phyloP scores from a whole-genome alignment of 2,113 vertebrate genomes.

The Lontra canadensis region DNA sequence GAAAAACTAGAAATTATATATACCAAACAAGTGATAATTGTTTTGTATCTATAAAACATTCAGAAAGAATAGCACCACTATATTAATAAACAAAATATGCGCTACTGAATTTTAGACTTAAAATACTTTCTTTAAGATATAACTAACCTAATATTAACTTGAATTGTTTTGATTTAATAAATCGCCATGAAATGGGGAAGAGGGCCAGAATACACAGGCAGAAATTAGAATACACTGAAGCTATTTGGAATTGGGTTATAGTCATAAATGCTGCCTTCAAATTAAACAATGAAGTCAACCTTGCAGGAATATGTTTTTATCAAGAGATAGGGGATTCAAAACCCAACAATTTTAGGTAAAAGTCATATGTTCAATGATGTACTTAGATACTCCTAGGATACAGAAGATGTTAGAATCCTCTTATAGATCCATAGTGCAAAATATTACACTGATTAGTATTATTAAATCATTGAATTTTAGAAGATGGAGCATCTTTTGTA shows the following conservation, averaged over 20 bases:
- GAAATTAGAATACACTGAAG: neutral
- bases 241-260: neutral
- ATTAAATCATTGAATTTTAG: neutral
- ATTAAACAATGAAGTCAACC: neutral
- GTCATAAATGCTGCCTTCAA: neutral
- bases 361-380: neutral
- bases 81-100: neutral
- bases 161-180: neutral
- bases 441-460: neutral
- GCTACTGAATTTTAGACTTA: neutral
- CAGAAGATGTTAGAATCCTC: neutral
- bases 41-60: neutral
- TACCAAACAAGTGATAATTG: neutral
- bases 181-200: neutral
- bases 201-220: neutral
- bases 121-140: neutral
- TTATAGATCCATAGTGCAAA: neutral
- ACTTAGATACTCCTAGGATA: neutral
- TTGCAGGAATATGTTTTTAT: neutral
- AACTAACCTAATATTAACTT: neutral
- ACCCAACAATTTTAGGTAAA: neutral
- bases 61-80: neutral
- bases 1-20: neutral
- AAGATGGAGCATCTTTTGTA: fast-evolving
- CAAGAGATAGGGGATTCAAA: neutral